Percentiles rank a stretch among this genome's conserved stretches.
phyloP scores from a whole-genome alignment of 2,113 vertebrate genomes.

The Limanda limanda region DNA sequence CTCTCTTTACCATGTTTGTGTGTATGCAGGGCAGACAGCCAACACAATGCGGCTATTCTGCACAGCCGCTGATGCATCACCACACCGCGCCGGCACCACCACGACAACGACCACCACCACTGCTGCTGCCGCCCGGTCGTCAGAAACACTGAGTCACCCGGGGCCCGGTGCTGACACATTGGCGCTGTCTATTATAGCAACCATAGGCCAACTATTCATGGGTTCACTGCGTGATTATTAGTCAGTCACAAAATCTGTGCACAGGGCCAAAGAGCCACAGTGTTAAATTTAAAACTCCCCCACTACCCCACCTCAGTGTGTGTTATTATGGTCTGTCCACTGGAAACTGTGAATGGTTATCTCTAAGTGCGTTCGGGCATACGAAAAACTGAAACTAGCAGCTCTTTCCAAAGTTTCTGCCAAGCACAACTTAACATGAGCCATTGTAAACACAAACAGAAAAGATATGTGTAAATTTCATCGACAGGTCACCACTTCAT shows the following conservation, averaged over 20 bases:
- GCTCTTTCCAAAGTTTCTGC: not conserved
- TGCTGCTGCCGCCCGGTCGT: constrained; percentile 31
- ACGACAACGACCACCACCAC: not conserved
- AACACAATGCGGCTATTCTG: constrained; percentile 75
- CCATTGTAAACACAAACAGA: not conserved
- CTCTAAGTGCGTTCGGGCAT: not conserved
- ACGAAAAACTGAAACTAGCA: not conserved
- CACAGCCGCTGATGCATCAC: constrained; percentile 55
- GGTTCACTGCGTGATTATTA: not conserved
- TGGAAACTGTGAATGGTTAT: constrained; percentile 45
- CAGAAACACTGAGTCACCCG: constrained; percentile 75
- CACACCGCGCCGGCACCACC: constrained; percentile 43
- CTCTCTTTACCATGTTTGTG: constrained; percentile 9
- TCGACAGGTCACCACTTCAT: too few species aligned
- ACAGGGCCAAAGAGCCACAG: constrained; percentile 53
- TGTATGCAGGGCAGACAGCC: constrained; percentile 38
- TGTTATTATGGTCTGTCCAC: constrained; percentile 72
- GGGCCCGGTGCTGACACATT: constrained; percentile 51
- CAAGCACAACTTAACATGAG: not conserved
- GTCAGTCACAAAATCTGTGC: constrained; percentile 48
- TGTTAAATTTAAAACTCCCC: constrained; percentile 47
- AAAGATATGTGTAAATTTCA: too few species aligned
- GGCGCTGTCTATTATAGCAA: constrained; percentile 73
- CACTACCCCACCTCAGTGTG: constrained; percentile 38
- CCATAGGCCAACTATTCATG: not conserved